Evolutionary conservation across 2,888 invertebrate genomes (phyloP).

Genomic region (Agrilus cyanescens): DNA sequence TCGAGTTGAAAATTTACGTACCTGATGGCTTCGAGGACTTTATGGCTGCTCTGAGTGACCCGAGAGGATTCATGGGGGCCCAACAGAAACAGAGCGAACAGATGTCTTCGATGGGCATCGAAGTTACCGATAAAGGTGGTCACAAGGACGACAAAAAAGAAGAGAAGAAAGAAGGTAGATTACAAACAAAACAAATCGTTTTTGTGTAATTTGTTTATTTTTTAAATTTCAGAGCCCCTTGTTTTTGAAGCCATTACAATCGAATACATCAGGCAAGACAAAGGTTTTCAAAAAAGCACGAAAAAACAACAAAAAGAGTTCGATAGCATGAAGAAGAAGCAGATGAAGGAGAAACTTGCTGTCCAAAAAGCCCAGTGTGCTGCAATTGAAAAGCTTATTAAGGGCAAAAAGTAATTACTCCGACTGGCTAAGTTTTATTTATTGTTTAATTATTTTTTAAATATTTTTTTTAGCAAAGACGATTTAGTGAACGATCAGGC

Average conservation of each 20-base stretch:
- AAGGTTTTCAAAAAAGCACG: constrained; percentile 81
- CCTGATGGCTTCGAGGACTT: constrained; percentile 98
- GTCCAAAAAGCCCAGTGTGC: constrained; percentile 87
- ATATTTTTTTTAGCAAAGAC: constrained; percentile 49
- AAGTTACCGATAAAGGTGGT: constrained; percentile 43
- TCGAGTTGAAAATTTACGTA: constrained; percentile 98
- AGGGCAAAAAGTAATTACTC: constrained; percentile 75
- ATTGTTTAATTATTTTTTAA: constrained; percentile 1
- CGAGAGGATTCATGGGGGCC: constrained; percentile 79
- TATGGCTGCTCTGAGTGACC: constrained; percentile 95
- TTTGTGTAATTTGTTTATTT: not conserved
- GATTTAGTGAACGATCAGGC: constrained; percentile 67
- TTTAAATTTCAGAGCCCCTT: constrained; percentile 43
- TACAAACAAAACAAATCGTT: not conserved
- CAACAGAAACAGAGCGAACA: constrained; percentile 80
- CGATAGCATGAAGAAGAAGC: constrained; percentile 82
- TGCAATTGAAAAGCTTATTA: constrained; percentile 85
- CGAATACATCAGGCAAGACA: constrained; percentile 77
- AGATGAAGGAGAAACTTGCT: constrained; percentile 80
- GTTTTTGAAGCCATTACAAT: constrained; percentile 87
- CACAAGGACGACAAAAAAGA: constrained; percentile 53
- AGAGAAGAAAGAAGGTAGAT: constrained; percentile 57
- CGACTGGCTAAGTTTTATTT: not conserved
- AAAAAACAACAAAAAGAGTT: constrained; percentile 94
- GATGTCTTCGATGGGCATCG: constrained; percentile 93